Conservation (phyloP, 1,140 invertebrate species). For the Octopus bimaculoides region DNA sequence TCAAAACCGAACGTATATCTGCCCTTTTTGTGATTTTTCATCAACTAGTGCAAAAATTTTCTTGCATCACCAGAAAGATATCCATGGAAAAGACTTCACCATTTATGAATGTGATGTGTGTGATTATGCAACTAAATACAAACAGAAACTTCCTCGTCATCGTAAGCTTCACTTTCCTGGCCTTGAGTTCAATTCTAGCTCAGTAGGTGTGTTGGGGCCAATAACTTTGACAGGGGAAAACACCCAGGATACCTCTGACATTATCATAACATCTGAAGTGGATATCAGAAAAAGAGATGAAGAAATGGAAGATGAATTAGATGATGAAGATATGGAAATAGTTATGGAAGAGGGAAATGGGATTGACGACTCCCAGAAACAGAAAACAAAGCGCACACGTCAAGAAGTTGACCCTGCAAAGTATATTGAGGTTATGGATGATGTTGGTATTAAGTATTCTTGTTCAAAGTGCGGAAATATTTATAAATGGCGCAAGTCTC, state of each 20-base stretch:
- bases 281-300: constrained; percentile 37
- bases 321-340: constrained; percentile 33
- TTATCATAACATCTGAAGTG: constrained; percentile 20
- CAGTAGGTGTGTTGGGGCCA: constrained; percentile 14
- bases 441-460: constrained; percentile 53
- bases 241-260: constrained; percentile 11
- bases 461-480: constrained; percentile 57
- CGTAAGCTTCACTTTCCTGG: constrained; percentile 44
- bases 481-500: constrained; percentile 57
- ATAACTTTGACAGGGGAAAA: not conserved
- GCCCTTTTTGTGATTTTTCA: constrained; percentile 38
- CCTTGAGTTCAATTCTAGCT: constrained; percentile 20
- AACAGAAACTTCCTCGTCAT: constrained; percentile 48
- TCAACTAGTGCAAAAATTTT: constrained; percentile 41
- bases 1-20: constrained; percentile 45
- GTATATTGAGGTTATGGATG: constrained; percentile 52
- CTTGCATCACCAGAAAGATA: constrained; percentile 41
- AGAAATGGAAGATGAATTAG: constrained; percentile 28
- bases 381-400: constrained; percentile 35
- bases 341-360: constrained; percentile 4
- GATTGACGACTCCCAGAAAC: constrained; percentile 37
- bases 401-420: constrained; percentile 55
- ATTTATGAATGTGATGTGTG: constrained; percentile 50
- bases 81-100: constrained; percentile 34
- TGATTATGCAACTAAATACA: constrained; percentile 50